A percentile compares a stretch with the other conserved stretches of the same genome.
Evolutionary conservation across 2,797 vertebrate species (phyloP).

Genomic region (Capromys pilorides): DNA sequence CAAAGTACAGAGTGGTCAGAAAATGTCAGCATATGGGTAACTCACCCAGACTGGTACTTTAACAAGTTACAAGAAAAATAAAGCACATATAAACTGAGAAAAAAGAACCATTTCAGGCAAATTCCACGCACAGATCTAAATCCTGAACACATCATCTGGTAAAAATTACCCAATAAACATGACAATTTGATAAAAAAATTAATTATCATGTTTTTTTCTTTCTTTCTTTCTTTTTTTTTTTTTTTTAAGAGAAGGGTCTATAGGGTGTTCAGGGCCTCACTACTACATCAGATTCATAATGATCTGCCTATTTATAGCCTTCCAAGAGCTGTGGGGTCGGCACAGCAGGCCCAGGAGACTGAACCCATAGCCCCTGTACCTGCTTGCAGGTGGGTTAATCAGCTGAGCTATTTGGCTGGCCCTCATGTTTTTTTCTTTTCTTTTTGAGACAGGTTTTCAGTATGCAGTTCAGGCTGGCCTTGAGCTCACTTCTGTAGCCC

Average conservation of each 20-base stretch:
- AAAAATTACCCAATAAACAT: not conserved
- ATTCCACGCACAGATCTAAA: not conserved
- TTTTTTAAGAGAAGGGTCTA: not conserved
- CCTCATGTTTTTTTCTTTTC: no score
- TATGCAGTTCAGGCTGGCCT: no score
- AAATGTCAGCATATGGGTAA: not conserved
- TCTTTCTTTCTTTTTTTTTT: not conserved
- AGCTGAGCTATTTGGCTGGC: no score
- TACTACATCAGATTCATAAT: no score
- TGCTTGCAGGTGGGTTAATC: no score
- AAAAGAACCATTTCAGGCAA: not conserved
- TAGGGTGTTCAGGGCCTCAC: no score
- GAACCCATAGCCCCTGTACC: no score
- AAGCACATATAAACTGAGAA: not conserved
- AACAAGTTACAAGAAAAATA: slow-evolving; percentile 18
- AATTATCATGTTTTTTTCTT: not conserved
- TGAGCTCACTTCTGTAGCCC: no score
- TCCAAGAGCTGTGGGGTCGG: no score
- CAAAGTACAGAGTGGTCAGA: not conserved
- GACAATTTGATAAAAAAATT: not conserved
- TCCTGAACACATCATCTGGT: not conserved
- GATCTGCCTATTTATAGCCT: no score
- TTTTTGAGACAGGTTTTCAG: no score
- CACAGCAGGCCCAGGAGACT: no score
- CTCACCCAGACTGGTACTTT: not conserved